These are phyloP conservation scores for Drosophila kanapiae DNA, from an alignment of 1,140 invertebrate genomes.

Conservation along the genomic window DNA sequence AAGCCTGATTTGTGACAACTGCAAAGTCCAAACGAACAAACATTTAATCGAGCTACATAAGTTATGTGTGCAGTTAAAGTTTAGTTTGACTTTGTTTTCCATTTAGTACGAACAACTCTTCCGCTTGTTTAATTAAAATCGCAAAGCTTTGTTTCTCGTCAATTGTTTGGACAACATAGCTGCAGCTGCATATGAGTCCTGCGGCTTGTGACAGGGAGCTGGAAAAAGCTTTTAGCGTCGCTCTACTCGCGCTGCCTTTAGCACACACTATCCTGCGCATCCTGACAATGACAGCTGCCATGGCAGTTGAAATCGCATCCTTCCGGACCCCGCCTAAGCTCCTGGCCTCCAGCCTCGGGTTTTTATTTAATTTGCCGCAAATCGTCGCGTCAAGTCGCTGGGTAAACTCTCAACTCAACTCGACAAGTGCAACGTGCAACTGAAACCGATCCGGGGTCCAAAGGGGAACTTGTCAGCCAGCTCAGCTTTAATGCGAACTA, in stretches of 20 bases:
- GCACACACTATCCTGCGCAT: slow-evolving; percentile 34
- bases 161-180: slow-evolving; percentile 20
- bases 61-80: slow-evolving; percentile 8
- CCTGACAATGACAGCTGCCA: slow-evolving; percentile 55
- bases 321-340: neutral
- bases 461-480: slow-evolving; percentile 11
- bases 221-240: slow-evolving; percentile 62
- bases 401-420: slow-evolving; percentile 35
- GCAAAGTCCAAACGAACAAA: slow-evolving; percentile 29
- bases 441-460: slow-evolving; percentile 27
- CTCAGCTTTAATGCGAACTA: slow-evolving; percentile 9
- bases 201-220: slow-evolving; percentile 30
- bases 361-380: slow-evolving; percentile 75
- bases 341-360: slow-evolving; percentile 10
- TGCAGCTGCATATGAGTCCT: slow-evolving; percentile 9
- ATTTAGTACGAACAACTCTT: neutral
- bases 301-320: slow-evolving; percentile 30
- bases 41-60: slow-evolving; percentile 23
- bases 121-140: slow-evolving; percentile 37
- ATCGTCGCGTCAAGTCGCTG: slow-evolving; percentile 59
- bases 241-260: slow-evolving; percentile 28
- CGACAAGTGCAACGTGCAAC: slow-evolving; percentile 15
- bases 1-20: slow-evolving; percentile 38
- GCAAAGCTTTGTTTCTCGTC: slow-evolving; percentile 26
- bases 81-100: neutral